These are phyloP conservation scores for Ethmia dodecea DNA, from an alignment of 2,888 invertebrate genomes.

Conservation along the genomic window DNA sequence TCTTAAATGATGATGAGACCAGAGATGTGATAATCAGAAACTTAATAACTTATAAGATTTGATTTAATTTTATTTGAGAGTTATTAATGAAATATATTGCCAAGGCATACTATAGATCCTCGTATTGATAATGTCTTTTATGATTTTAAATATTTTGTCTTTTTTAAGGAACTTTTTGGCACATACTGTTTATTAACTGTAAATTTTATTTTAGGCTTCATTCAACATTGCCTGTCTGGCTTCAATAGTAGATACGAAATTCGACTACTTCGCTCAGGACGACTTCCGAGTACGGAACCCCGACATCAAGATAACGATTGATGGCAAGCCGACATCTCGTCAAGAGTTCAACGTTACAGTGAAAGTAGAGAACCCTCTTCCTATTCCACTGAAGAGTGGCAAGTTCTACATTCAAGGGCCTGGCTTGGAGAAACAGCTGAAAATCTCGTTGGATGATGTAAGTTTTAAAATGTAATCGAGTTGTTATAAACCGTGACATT, in stretches of 20 bases:
- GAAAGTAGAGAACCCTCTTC: slow-evolving; percentile 88
- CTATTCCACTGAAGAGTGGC: slow-evolving; percentile 85
- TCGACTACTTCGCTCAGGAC: slow-evolving; percentile 92
- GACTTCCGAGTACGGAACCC: slow-evolving; percentile 94
- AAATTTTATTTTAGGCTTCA: slow-evolving; percentile 68
- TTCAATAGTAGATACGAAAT: slow-evolving; percentile 87
- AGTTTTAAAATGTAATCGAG: slow-evolving; percentile 16
- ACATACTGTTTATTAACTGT: no score
- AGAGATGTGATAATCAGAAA: no score
- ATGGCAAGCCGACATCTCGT: slow-evolving; percentile 70
- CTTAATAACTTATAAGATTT: no score
- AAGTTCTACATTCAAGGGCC: slow-evolving; percentile 90
- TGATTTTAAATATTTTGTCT: no score
- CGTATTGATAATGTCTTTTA: no score
- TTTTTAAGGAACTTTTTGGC: no score
- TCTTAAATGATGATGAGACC: no score
- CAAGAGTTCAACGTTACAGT: slow-evolving; percentile 79
- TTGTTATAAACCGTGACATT: no score
- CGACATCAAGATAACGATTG: slow-evolving; percentile 86
- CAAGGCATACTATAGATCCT: no score
- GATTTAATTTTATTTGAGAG: no score
- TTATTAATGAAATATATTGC: no score
- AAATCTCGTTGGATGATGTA: slow-evolving; percentile 82
- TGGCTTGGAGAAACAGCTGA: slow-evolving; percentile 85
- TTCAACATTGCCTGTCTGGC: slow-evolving; percentile 91